phyloP scores from a whole-genome alignment of 2,113 vertebrate species.

The Speoplatyrhinus poulsoni region DNA sequence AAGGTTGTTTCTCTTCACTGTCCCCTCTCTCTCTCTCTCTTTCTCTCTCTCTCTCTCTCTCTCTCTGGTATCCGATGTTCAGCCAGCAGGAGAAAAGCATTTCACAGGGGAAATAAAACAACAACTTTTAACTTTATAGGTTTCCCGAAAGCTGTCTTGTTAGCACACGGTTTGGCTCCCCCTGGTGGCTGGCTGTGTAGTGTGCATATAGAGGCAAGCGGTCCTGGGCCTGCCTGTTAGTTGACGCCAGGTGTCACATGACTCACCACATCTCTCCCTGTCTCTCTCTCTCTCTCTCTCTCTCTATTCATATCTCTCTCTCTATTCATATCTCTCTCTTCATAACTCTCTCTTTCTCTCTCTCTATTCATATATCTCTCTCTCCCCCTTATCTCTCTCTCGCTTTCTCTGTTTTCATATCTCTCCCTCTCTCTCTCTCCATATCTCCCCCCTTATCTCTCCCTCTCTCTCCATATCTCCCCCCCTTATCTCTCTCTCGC shows the following conservation, averaged over 20 bases:
- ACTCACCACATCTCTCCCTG: slow-evolving; percentile 84
- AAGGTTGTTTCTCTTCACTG: no score
- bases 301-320: slow-evolving; percentile 72
- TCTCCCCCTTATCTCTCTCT: slow-evolving; percentile 49
- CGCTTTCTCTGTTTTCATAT: slow-evolving; percentile 58
- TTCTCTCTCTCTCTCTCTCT: background rate
- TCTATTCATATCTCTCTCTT: no score
- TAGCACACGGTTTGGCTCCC: slow-evolving; percentile 20
- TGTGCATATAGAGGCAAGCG: slow-evolving; percentile 15
- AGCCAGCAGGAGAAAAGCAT: slow-evolving; percentile 23
- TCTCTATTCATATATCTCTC: slow-evolving; percentile 72
- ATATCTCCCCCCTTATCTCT: background rate
- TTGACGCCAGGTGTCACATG: slow-evolving; percentile 80
- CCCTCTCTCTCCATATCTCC: slow-evolving; percentile 4
- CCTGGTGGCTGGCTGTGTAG: slow-evolving; percentile 40
- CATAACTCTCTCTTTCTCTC: slow-evolving; percentile 24
- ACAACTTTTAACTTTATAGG: background rate
- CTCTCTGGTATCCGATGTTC: slow-evolving; percentile 13
- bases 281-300: slow-evolving; percentile 18
- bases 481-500: slow-evolving; percentile 51
- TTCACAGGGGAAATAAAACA: no score
- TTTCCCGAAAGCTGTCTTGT: background rate
- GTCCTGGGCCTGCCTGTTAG: slow-evolving; percentile 61
- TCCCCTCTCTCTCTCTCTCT: slow-evolving; percentile 57
- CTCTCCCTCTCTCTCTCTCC: slow-evolving; percentile 79